phyloP scores from a whole-genome alignment of 2,113 vertebrate species.

The Tyrannus savana region DNA sequence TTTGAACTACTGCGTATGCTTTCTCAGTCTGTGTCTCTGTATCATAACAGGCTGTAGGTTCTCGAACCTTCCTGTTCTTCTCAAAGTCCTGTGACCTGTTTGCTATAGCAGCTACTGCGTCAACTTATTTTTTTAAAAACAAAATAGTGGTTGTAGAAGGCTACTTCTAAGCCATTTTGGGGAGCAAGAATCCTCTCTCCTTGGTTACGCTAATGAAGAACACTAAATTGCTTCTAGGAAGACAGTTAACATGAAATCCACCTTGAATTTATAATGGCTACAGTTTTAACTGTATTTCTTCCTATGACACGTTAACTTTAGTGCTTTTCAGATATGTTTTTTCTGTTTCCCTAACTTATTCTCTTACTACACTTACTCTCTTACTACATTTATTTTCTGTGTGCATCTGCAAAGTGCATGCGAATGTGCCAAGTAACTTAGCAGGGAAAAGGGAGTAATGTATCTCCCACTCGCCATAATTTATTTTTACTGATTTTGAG shows the following conservation, averaged over 20 bases:
- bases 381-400: not conserved
- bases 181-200: not conserved
- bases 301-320: not conserved
- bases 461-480: not conserved
- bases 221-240: not conserved
- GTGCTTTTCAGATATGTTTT: not conserved
- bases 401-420: not conserved
- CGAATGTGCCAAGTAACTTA: not conserved
- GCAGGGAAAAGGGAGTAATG: not conserved
- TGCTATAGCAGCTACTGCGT: not conserved
- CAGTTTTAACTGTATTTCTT: not conserved
- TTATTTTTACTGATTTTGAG: not conserved
- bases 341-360: not conserved
- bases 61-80: conserved; percentile 43
- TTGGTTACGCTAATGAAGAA: not conserved
- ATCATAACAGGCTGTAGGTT: not conserved
- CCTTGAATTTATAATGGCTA: not conserved
- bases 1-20: conserved; percentile 16
- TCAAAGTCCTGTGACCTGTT: not conserved
- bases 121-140: not conserved
- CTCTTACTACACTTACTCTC: not conserved
- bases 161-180: not conserved
- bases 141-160: not conserved
- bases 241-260: not conserved
- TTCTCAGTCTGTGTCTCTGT: not conserved